Evolutionary conservation across 2,113 vertebrate species (phyloP).

Genomic region (Meleagris gallopavo): DNA sequence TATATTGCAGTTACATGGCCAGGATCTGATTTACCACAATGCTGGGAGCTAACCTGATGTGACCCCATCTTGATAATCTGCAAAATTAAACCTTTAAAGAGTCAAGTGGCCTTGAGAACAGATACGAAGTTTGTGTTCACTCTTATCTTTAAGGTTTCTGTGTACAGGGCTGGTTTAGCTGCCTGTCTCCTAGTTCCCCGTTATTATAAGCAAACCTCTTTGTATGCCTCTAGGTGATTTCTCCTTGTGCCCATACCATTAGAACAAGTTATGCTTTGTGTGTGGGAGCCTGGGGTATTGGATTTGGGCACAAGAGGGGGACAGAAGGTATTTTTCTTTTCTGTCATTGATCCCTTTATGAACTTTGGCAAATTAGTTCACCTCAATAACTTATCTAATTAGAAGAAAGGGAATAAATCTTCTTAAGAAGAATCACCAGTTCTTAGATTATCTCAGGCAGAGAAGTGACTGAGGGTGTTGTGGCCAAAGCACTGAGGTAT

Average conservation of each 20-base stretch:
- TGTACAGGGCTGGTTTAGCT: neutral
- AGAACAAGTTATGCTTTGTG: constrained; percentile 8
- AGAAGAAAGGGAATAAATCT: neutral
- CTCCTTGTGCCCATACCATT: neutral
- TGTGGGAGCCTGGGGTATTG: neutral
- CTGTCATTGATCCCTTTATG: neutral
- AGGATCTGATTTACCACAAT: constrained; percentile 22
- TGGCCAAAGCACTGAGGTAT: neutral
- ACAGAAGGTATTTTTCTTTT: constrained; percentile 4
- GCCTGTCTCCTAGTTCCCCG: neutral
- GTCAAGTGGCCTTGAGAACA: neutral
- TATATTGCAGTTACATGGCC: neutral
- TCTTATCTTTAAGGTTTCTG: constrained; percentile 28
- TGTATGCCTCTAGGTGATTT: constrained; percentile 3
- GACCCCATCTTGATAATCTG: neutral
- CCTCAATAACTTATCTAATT: neutral
- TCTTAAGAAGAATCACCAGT: neutral
- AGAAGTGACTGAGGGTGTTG: neutral
- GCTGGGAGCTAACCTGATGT: neutral
- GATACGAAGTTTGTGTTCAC: neutral
- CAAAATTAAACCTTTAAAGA: constrained; percentile 30
- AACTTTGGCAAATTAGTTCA: constrained; percentile 7
- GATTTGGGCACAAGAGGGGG: neutral
- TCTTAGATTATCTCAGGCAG: constrained; percentile 3
- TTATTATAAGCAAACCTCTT: constrained; percentile 26